Evolutionary conservation across 2,888 invertebrate species (phyloP), one percentile per base, ranked within the genome.

Genomic region (Galeopsomyia nigrocyanea): DNA sequence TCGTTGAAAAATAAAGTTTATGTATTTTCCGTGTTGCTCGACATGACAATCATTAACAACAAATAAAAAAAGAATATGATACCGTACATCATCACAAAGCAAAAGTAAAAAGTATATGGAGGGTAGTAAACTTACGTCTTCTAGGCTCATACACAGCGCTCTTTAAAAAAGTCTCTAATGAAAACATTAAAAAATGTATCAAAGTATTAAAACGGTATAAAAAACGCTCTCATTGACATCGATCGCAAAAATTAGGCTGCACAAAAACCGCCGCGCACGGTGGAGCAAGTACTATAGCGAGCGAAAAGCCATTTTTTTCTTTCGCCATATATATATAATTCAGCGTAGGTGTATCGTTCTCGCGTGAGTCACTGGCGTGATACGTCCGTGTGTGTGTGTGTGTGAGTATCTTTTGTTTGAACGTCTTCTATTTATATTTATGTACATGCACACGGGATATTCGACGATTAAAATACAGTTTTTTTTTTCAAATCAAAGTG

Each of bases 131-230:
- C 39, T 39, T 39, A 39, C 39, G 39, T 39, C 39, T 39, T 39
- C 7, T 10, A 39, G 13, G 39, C 13, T 39, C 13, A 39, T 39
- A 39, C 39, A 39, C 13, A 10, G 39, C 13, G 39, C 13, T 39
- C 1, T 39, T 39, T 39, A 39, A 39, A 39, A 39, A 39, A 39
- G 39, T 39, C 39, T 39, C 5, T 39, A 39, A 39, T 39, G 39
- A 39, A 39, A 39, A 39, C 13, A 39, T 39, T 39, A 14, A 56
- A 56, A 56, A 56, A 46, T 58, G 39, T 51, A 64, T 62, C 22
- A 26, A 50, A 62, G 26, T 57, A 49, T 63, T 56, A 62, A 66
- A 71, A 62, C 50, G 21, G 64, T 68, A 68, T 60, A 68, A 72
- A 71, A 67, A 66, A 9, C 21, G 39, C 3, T 56, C 22, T 57